phyloP scores from a whole-genome alignment of 2,113 vertebrate genomes.

The Toxostoma redivivum region DNA sequence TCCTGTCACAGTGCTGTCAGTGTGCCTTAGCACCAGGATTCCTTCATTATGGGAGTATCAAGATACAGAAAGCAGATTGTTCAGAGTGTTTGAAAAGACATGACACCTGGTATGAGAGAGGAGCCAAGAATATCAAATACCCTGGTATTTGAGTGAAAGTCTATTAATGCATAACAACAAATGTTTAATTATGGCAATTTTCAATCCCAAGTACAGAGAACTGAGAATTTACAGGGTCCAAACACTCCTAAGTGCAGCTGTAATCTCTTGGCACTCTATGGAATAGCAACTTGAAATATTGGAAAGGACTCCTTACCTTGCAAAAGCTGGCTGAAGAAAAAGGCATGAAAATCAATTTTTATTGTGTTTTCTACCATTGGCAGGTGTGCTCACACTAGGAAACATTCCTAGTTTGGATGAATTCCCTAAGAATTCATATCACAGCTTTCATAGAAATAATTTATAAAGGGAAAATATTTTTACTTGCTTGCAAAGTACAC shows the following conservation, averaged over 20 bases:
- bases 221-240: background rate
- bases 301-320: background rate
- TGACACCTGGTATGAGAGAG: background rate
- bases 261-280: background rate
- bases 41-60: background rate
- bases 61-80: background rate
- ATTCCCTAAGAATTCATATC: background rate
- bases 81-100: background rate
- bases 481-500: background rate
- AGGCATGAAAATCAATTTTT: background rate
- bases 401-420: background rate
- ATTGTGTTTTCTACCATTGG: background rate
- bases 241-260: background rate
- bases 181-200: background rate
- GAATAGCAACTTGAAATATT: background rate
- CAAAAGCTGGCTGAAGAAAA: background rate
- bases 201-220: background rate
- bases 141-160: background rate
- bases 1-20: background rate
- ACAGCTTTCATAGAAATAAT: background rate
- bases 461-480: background rate
- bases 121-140: background rate
- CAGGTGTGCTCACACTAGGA: background rate
- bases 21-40: background rate
- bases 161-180: background rate